These are phyloP conservation scores for Beris chalybata DNA, from an alignment of 2,888 invertebrate genomes.

Conservation along the genomic window DNA sequence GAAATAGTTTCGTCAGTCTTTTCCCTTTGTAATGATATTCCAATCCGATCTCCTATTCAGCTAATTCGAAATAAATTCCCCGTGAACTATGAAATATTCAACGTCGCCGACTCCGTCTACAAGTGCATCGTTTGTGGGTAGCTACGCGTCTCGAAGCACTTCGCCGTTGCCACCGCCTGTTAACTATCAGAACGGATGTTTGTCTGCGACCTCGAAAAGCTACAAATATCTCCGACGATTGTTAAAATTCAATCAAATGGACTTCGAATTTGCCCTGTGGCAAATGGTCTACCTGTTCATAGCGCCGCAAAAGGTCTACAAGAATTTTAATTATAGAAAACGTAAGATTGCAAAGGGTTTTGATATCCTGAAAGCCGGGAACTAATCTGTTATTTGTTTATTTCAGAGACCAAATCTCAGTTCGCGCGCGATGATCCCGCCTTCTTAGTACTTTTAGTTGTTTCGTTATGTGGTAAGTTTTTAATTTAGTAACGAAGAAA, in stretches of 20 bases:
- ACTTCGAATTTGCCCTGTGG: slow-evolving; percentile 99
- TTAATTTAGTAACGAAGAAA: neutral
- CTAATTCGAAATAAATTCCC: too few species aligned
- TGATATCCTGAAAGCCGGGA: neutral
- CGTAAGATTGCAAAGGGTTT: slow-evolving; percentile 63
- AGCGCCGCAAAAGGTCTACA: slow-evolving; percentile 94
- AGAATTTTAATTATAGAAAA: slow-evolving; percentile 97
- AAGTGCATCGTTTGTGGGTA: slow-evolving; percentile 50
- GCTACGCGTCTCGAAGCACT: slow-evolving; percentile 59
- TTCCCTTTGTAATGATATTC: too few species aligned
- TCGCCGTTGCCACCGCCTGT: slow-evolving; percentile 72
- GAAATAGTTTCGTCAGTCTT: too few species aligned
- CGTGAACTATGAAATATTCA: slow-evolving; percentile 61
- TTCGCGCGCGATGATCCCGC: slow-evolving; percentile 99
- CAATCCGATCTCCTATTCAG: too few species aligned
- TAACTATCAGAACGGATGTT: slow-evolving; percentile 69
- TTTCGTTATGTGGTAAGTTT: slow-evolving; percentile 74
- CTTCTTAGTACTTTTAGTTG: slow-evolving; percentile 86
- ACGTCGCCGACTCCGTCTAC: slow-evolving; percentile 64
- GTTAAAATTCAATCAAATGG: slow-evolving; percentile 95
- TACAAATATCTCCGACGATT: slow-evolving; percentile 84
- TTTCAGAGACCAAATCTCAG: slow-evolving; percentile 93
- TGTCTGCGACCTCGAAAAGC: slow-evolving; percentile 84
- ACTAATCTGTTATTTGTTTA: slow-evolving; percentile 9
- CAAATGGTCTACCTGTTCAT: slow-evolving; percentile 96